Conservation (phyloP, 2,797 vertebrate genomes). For the Sphenopsis melanotis region DNA sequence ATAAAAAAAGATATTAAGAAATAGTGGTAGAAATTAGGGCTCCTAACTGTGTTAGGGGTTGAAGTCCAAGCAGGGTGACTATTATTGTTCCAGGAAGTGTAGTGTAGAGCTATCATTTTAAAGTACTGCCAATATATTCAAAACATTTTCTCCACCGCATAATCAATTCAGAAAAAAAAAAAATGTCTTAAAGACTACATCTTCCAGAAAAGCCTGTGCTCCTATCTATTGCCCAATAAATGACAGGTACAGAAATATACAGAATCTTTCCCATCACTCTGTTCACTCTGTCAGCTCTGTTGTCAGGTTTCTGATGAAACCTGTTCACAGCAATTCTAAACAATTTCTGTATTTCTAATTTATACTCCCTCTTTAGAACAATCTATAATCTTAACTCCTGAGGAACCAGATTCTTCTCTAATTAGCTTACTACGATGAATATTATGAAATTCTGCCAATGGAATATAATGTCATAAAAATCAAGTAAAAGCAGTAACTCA, state of each 20-base stretch:
- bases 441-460: background rate
- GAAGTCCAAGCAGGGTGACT: background rate
- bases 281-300: background rate
- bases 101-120: background rate
- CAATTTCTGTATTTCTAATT: background rate
- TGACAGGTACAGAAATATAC: background rate
- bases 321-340: background rate
- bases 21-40: background rate
- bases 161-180: background rate
- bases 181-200: background rate
- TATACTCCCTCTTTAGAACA: background rate
- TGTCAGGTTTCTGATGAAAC: background rate
- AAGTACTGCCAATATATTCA: background rate
- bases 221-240: background rate
- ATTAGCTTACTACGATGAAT: background rate
- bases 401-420: background rate
- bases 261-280: background rate
- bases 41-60: background rate
- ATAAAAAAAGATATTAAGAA: background rate
- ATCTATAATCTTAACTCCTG: background rate
- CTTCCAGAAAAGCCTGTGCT: background rate
- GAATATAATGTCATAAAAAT: background rate
- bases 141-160: background rate
- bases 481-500: background rate
- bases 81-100: background rate